Conservation (phyloP, 2,113 vertebrate species). For the Turnix velox region DNA sequence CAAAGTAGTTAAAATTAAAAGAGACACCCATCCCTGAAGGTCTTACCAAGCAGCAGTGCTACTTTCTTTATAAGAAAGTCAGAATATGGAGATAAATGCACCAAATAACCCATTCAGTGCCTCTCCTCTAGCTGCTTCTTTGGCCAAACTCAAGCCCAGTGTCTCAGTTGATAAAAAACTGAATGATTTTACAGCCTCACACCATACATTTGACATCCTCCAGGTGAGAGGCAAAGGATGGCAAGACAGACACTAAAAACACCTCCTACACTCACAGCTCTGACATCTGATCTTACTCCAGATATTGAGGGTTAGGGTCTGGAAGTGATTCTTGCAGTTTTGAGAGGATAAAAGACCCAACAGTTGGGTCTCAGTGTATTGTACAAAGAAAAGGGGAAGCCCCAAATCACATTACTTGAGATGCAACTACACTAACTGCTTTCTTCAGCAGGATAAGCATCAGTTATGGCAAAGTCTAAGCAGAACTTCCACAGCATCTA, state of each 20-base stretch:
- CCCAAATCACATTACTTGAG: not conserved
- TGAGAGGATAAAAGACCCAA: not conserved
- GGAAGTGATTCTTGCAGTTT: not conserved
- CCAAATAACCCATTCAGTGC: not conserved
- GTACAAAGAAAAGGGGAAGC: not conserved
- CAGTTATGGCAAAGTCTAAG: not conserved
- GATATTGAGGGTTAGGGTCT: not conserved
- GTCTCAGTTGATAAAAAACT: not conserved
- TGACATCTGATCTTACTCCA: not conserved
- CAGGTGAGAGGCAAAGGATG: not conserved
- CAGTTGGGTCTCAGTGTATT: rapidly evolving
- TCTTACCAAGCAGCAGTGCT: not conserved
- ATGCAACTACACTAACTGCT: not conserved
- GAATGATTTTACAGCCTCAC: not conserved
- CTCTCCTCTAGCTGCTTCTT: not conserved
- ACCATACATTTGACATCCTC: not conserved
- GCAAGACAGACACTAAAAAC: not conserved
- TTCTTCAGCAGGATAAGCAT: not conserved
- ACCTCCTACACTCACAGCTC: rapidly evolving
- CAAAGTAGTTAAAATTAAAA: not conserved
- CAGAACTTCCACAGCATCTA: not conserved
- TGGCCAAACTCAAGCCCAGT: not conserved
- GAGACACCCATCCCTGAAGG: not conserved
- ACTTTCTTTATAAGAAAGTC: not conserved
- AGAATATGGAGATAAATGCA: not conserved